A percentile compares a stretch with the other conserved stretches of the same genome.
These are phyloP conservation scores for Vanessa cardui DNA, from an alignment of 2,888 invertebrate genomes.

Conservation along the genomic window DNA sequence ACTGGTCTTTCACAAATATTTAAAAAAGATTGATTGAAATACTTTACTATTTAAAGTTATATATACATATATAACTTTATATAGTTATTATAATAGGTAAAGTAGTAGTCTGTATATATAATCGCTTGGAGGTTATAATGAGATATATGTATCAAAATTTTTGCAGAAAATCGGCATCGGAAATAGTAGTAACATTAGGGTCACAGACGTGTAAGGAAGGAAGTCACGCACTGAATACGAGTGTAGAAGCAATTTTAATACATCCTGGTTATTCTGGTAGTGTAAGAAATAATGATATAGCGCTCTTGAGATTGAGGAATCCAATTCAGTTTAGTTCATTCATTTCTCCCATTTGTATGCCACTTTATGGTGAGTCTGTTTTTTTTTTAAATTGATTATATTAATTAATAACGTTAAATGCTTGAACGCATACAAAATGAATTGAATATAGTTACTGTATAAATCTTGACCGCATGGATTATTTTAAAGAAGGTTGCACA, in stretches of 20 bases:
- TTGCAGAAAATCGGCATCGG: constrained; percentile 67
- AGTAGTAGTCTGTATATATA: not conserved
- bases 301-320: constrained; percentile 80
- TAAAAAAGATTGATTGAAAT: no score
- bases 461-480: no score
- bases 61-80: no score
- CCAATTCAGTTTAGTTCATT: constrained; percentile 74
- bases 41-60: no score
- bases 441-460: no score
- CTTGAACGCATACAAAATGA: no score
- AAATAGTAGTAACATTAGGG: constrained; percentile 73
- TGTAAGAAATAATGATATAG: constrained; percentile 82
- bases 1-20: no score
- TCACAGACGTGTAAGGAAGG: constrained; percentile 73
- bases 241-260: constrained; percentile 74
- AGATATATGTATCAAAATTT: constrained; percentile 44
- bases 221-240: constrained; percentile 75
- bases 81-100: no score
- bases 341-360: constrained; percentile 83
- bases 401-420: no score
- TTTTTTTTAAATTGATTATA: no score
- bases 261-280: constrained; percentile 80
- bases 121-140: no score
- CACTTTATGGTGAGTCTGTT: constrained; percentile 65
- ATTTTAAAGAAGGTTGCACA: no score